phyloP scores from a whole-genome alignment of 2,888 invertebrate species.

The Amblyteles armatorius region DNA sequence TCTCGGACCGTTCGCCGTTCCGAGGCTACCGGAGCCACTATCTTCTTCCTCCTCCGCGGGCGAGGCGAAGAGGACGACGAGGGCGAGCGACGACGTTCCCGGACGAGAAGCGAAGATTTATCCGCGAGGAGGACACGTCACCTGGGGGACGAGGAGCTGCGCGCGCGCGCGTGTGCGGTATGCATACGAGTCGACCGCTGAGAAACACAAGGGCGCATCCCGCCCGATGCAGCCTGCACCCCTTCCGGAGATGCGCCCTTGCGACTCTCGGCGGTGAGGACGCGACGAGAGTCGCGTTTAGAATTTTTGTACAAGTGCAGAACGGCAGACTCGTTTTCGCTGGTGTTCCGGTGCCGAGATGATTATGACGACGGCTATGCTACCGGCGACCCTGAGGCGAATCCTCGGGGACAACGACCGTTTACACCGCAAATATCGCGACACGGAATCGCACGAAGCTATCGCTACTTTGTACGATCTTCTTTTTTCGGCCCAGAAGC shows the following conservation, averaged over 20 bases:
- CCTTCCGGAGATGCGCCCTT: no score
- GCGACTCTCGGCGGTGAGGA: background rate
- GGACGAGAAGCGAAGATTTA: constrained; percentile 50
- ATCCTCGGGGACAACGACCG: constrained; percentile 62
- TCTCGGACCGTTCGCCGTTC: constrained; percentile 60
- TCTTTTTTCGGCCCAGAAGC: no score
- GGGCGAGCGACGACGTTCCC: constrained; percentile 59
- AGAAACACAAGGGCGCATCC: no score
- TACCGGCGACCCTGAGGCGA: constrained; percentile 64
- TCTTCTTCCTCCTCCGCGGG: constrained; percentile 42
- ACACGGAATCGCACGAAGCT: constrained; percentile 3
- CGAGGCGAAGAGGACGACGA: constrained; percentile 46
- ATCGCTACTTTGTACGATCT: background rate
- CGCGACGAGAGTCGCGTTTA: constrained; percentile 16
- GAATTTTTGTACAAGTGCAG: constrained; percentile 56
- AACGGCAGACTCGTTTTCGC: constrained; percentile 9
- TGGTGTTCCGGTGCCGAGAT: constrained; percentile 27
- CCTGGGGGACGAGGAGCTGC: constrained; percentile 10
- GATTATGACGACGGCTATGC: background rate
- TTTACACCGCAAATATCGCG: constrained; percentile 23
- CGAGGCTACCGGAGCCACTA: constrained; percentile 20
- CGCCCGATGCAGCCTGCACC: no score
- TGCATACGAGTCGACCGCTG: background rate
- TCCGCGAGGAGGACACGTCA: constrained; percentile 55
- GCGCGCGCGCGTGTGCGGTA: background rate